phyloP scores from a whole-genome alignment of 2,113 vertebrate species.

The Nycticorax nycticorax region DNA sequence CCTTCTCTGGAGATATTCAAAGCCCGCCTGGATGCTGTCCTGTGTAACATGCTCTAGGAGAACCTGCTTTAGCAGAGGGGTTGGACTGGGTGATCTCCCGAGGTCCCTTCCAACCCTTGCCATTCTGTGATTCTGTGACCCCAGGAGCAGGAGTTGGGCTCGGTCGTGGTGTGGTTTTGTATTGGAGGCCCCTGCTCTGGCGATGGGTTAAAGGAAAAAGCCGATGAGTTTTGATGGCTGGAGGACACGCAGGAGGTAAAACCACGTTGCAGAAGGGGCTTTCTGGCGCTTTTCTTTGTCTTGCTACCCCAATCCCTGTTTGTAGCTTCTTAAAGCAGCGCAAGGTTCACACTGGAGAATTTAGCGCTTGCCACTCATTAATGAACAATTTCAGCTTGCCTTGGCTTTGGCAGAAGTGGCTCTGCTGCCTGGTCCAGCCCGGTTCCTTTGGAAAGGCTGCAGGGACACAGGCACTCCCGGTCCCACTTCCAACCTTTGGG shows the following conservation, averaged over 20 bases:
- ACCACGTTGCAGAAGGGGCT: neutral
- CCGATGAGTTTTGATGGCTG: neutral
- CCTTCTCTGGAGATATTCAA: too few relatives aligned
- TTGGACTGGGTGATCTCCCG: too few relatives aligned
- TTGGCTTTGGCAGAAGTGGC: neutral
- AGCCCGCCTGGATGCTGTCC: too few relatives aligned
- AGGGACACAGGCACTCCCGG: neutral
- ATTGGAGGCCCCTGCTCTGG: neutral
- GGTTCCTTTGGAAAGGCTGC: neutral
- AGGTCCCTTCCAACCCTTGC: too few relatives aligned
- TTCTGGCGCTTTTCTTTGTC: neutral
- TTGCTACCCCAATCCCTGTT: neutral
- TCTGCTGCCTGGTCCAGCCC: neutral
- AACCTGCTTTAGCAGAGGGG: too few relatives aligned
- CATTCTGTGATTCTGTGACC: too few relatives aligned
- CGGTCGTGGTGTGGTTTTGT: neutral
- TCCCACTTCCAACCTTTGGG: neutral
- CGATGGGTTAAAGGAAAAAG: neutral
- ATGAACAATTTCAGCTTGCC: neutral
- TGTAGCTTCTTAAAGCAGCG: neutral
- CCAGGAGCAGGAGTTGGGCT: neutral
- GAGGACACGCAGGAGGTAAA: accelerated
- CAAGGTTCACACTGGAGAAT: neutral
- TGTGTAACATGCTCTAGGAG: too few relatives aligned
- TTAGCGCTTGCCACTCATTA: neutral